Evolutionary conservation across 2,888 invertebrate genomes (phyloP), one percentile per base, ranked within the genome.

Genomic region (Steinernema carpocapsae): DNA sequence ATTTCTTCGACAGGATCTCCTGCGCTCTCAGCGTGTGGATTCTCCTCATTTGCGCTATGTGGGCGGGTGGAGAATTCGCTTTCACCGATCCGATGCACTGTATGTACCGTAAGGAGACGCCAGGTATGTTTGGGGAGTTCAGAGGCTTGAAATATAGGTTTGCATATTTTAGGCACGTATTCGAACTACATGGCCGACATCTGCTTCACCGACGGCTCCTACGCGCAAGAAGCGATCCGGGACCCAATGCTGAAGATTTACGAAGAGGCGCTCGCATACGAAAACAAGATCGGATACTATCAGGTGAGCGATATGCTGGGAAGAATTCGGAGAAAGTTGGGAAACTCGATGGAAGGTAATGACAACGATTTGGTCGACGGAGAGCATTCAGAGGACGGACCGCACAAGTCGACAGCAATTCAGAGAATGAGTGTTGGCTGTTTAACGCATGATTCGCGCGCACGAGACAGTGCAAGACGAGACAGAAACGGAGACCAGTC

Each of bases 61-160:
- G 72, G 4, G 75, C 78, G 12, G 75, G 75, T 2, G 19, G 45
- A 17, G 45, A 24, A 14, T 46, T 77, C 26, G 26, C 75, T 70
- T 76, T 79, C 48, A 77, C 77, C 10, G 51, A 74, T 19, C 76
- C 77, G 37, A 72, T 79, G 22, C 45, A 71, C 14, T 79, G 78
- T 24, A 72, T 72, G 19, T 45, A 72, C 46, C 72, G 70, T 1
- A 70, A 73, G 26, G 78, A 78, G 43, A 51, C 73, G 24, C 76
- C 76, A 26, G 56, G 56, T 56, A 43, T 14, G 4, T n/a, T n/a
- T n/a, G n/a, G n/a, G n/a, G n/a, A n/a, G n/a, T n/a, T n/a, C n/a
- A n/a, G n/a, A n/a, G n/a, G n/a, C n/a, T n/a, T n/a, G n/a, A n/a
- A n/a, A n/a, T n/a, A n/a, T 48, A 7, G n/a, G n/a, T n/a, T 7